These are phyloP conservation scores for Crenuchus spilurus DNA, from an alignment of 2,797 vertebrate species.

Conservation along the genomic window DNA sequence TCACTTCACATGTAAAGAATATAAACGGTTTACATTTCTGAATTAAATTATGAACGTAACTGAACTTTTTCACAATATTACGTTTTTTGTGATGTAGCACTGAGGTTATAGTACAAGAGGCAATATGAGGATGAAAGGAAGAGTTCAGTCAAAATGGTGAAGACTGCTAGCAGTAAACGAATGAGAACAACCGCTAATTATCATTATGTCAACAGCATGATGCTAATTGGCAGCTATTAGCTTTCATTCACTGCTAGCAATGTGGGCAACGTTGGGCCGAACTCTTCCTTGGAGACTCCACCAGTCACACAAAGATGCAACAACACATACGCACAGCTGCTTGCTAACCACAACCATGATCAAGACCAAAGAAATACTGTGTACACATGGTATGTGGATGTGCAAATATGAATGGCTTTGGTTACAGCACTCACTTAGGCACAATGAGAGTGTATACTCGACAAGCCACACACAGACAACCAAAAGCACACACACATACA, in stretches of 20 bases:
- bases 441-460: slow-evolving; percentile 47
- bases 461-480: slow-evolving; percentile 35
- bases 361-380: not conserved
- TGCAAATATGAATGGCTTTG: slow-evolving; percentile 32
- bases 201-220: not conserved
- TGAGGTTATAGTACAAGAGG: slow-evolving; percentile 31
- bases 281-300: slow-evolving; percentile 7
- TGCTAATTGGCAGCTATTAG: not conserved
- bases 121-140: slow-evolving; percentile 33
- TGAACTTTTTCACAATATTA: too few species aligned
- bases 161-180: not conserved
- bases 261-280: not conserved
- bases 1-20: too few species aligned
- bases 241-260: not conserved
- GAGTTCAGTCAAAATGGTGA: not conserved
- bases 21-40: too few species aligned
- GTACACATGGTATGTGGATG: slow-evolving; percentile 51
- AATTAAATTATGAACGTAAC: too few species aligned
- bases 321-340: slow-evolving; percentile 23
- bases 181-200: not conserved
- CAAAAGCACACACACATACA: slow-evolving; percentile 45
- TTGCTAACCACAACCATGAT: slow-evolving; percentile 33
- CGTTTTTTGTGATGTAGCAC: too few species aligned
- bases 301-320: slow-evolving; percentile 16
- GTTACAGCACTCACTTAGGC: slow-evolving; percentile 37